phyloP scores from a whole-genome alignment of 2,888 invertebrate species.

The Agriopis aurantiaria region DNA sequence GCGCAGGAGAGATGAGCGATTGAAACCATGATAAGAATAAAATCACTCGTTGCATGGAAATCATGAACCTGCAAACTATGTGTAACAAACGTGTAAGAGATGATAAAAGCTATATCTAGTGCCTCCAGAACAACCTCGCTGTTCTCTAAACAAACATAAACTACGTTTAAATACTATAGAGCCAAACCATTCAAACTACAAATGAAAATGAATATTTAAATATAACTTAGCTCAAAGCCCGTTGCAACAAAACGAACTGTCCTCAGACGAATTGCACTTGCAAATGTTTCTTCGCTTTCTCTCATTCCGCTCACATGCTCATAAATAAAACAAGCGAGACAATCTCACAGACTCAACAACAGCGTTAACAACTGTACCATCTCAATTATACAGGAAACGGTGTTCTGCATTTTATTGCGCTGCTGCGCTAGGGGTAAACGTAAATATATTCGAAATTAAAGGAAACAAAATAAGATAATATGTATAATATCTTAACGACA shows the following conservation, averaged over 20 bases:
- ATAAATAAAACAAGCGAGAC: slow-evolving; percentile 43
- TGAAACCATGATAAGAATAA: too few relatives aligned
- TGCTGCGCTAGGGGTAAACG: slow-evolving; percentile 55
- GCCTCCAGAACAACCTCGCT: too few relatives aligned
- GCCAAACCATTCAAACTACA: neutral
- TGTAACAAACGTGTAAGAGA: too few relatives aligned
- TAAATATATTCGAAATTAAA: neutral
- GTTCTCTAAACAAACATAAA: too few relatives aligned
- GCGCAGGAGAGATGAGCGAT: too few relatives aligned
- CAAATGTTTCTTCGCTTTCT: slow-evolving; percentile 33
- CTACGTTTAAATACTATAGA: too few relatives aligned
- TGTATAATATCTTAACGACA: neutral
- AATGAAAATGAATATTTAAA: slow-evolving; percentile 28
- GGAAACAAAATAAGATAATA: neutral
- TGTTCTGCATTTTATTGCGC: slow-evolving; percentile 67
- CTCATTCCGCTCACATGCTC: slow-evolving; percentile 39
- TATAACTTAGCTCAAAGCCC: slow-evolving; percentile 5
- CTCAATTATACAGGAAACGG: slow-evolving; percentile 59
- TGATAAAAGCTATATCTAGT: too few relatives aligned
- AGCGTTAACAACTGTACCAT: slow-evolving; percentile 63
- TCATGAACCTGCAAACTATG: too few relatives aligned
- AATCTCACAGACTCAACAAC: slow-evolving; percentile 47
- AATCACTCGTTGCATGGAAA: too few relatives aligned
- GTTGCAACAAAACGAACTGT: slow-evolving; percentile 14
- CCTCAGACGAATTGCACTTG: slow-evolving; percentile 28